phyloP scores from a whole-genome alignment of 1,140 invertebrate species.

The Andrena cerasifolii region DNA sequence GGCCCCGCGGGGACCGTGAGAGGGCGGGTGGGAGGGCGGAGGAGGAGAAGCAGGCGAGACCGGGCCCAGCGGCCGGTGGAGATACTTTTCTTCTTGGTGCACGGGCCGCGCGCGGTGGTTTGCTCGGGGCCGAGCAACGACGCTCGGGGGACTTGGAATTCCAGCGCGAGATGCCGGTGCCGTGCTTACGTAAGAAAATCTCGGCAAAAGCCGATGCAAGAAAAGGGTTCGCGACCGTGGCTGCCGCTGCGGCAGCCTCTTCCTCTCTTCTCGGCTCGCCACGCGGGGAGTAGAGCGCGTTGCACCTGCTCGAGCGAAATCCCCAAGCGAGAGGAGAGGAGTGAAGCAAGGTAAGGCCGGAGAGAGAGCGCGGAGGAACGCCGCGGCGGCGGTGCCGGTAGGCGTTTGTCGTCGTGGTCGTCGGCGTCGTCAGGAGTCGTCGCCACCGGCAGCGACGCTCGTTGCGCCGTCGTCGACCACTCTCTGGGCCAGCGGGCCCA shows the following conservation, averaged over 20 bases:
- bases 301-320: slow-evolving; percentile 63
- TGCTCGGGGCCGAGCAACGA: slow-evolving; percentile 56
- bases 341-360: not conserved
- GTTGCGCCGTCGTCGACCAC: slow-evolving; percentile 46
- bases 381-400: slow-evolving; percentile 16
- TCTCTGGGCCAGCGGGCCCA: not conserved
- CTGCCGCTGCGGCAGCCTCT: not conserved
- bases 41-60: not conserved
- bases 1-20: too few species aligned
- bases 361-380: not conserved
- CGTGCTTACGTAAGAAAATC: slow-evolving; percentile 68
- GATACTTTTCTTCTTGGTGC: slow-evolving; percentile 45
- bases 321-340: not conserved
- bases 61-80: not conserved
- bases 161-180: slow-evolving; percentile 55
- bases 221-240: slow-evolving; percentile 54
- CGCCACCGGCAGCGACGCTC: slow-evolving; percentile 59
- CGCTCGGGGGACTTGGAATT: slow-evolving; percentile 65
- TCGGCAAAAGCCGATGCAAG: slow-evolving; percentile 57
- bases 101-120: slow-evolving; percentile 35
- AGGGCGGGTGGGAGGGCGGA: not conserved
- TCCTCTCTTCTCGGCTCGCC: not conserved
- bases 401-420: slow-evolving; percentile 39
- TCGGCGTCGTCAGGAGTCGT: slow-evolving; percentile 42
- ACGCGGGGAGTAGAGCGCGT: not conserved